phyloP scores from a whole-genome alignment of 53 echinoderm and acorn worm genomes.

The Temnopleurus reevesii region DNA sequence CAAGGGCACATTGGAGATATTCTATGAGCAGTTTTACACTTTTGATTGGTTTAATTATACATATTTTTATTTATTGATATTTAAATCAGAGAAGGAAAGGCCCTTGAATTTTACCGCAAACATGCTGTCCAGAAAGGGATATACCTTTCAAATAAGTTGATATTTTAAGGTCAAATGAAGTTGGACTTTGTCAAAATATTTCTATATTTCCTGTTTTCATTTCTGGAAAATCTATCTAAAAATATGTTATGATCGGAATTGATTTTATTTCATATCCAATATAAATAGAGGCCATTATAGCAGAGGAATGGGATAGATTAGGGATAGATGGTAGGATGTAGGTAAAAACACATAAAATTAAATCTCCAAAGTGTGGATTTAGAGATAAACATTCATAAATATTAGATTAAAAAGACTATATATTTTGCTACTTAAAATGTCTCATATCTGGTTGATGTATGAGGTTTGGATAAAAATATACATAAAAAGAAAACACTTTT shows the following conservation, averaged over 20 bases:
- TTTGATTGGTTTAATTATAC: no score
- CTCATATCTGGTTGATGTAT: no score
- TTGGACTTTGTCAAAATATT: constrained; percentile 14
- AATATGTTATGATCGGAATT: background rate
- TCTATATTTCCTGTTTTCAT: constrained; percentile 16
- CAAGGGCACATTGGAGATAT: no score
- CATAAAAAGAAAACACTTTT: no score
- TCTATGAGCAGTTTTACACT: no score
- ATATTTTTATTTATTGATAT: no score
- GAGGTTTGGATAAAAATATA: no score
- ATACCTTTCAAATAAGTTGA: background rate
- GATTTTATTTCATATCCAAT: background rate
- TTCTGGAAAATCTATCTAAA: constrained; percentile 7
- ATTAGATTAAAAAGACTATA: no score
- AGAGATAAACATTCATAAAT: no score
- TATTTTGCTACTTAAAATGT: no score
- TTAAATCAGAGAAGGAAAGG: no score
- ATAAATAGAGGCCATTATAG: background rate
- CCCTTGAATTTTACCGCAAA: background rate
- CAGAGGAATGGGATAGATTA: background rate
- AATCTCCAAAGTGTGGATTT: no score
- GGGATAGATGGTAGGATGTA: background rate
- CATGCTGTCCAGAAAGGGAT: background rate
- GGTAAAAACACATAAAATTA: background rate
- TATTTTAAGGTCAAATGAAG: background rate